Evolutionary conservation across 2,797 vertebrate species (phyloP).

Genomic region (Sciurus vulgaris): DNA sequence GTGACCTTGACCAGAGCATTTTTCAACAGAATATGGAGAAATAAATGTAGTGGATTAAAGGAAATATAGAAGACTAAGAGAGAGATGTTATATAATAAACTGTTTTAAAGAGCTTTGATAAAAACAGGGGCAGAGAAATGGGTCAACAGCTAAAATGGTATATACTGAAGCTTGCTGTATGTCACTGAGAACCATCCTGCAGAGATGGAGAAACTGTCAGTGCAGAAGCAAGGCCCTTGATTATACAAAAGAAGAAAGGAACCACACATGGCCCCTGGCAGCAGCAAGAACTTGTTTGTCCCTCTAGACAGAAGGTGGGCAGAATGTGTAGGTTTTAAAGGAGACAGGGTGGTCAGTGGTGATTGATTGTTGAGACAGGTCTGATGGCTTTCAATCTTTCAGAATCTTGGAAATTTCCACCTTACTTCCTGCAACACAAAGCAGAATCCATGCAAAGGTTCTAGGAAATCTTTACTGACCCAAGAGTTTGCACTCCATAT

Average conservation of each 20-base stretch:
- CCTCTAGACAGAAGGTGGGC: not conserved
- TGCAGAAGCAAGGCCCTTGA: not conserved
- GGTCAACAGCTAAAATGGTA: not conserved
- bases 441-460: not conserved
- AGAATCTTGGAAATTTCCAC: not conserved
- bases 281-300: not conserved
- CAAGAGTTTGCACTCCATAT: not conserved
- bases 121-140: constrained; percentile 3
- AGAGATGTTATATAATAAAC: not conserved
- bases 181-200: not conserved
- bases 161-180: not conserved
- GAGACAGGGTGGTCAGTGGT: not conserved
- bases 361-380: not conserved
- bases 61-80: not conserved
- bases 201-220: not conserved
- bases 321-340: not conserved
- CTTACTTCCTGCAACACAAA: not conserved
- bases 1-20: not conserved
- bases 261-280: not conserved
- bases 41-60: not conserved
- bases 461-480: not conserved
- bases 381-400: not conserved
- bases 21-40: constrained; percentile 15
- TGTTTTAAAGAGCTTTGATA: not conserved
- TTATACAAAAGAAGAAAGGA: not conserved